Conservation (phyloP, 2,113 vertebrate genomes). For the Heptranchias perlo region DNA sequence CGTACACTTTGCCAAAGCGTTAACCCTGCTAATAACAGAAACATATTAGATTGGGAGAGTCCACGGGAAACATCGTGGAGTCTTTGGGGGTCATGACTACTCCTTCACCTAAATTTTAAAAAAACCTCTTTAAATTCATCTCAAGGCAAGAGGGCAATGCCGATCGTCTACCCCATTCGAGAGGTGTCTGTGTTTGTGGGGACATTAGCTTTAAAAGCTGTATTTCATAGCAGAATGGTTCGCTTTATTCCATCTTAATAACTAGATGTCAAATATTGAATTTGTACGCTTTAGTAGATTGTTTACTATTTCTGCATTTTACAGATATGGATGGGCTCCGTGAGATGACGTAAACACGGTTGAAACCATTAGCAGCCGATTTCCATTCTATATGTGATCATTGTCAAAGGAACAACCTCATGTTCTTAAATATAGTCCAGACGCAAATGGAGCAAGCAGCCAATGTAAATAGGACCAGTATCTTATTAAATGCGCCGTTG, state of each 20-base stretch:
- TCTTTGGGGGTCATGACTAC: background rate
- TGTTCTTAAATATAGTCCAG: too few species aligned
- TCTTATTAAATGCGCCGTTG: background rate
- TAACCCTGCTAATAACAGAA: background rate
- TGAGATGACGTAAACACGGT: background rate
- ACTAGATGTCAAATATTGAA: background rate
- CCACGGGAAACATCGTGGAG: too few species aligned
- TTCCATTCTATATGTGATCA: background rate
- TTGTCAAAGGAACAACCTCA: background rate
- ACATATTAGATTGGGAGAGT: too few species aligned
- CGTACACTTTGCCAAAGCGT: background rate
- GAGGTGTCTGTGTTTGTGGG: background rate
- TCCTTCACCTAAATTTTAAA: background rate
- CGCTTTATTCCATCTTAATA: background rate
- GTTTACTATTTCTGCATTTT: conserved; percentile 11
- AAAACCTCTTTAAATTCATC: background rate
- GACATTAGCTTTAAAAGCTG: too few species aligned
- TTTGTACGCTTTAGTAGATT: background rate
- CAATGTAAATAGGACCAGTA: background rate
- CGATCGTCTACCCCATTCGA: background rate
- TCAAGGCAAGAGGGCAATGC: too few species aligned
- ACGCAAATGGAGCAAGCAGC: background rate
- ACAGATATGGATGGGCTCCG: background rate
- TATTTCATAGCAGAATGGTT: background rate
- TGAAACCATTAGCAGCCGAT: background rate